Evolutionary conservation across 1,140 invertebrate genomes (phyloP).

Genomic region (Holotrichia oblita): DNA sequence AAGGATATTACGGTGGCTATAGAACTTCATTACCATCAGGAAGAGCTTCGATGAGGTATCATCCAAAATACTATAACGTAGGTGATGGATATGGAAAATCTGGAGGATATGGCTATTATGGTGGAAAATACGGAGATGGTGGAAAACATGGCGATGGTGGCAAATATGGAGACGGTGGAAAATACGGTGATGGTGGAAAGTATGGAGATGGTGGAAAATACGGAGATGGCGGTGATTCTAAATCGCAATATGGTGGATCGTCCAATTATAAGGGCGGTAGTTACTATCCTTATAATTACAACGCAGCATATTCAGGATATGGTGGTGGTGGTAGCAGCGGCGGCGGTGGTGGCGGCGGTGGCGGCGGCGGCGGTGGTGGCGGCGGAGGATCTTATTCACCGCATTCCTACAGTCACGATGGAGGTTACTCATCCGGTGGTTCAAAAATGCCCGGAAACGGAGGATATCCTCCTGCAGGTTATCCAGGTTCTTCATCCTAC

Average conservation of each 20-base stretch:
- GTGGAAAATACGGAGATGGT: neutral
- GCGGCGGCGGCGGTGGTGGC: no score
- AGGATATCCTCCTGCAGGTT: neutral
- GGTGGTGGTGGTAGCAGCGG: neutral
- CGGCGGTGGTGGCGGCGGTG: neutral
- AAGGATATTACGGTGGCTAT: slow-evolving; percentile 35
- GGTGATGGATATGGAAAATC: neutral
- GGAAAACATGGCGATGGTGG: neutral
- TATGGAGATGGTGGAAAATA: neutral
- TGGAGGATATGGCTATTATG: no score
- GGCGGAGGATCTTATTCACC: neutral
- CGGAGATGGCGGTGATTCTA: neutral
- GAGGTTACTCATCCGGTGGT: neutral
- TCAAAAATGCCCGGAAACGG: neutral
- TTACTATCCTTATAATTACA: neutral
- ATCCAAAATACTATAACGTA: neutral
- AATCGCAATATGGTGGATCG: neutral
- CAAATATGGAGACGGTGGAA: neutral
- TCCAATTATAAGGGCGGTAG: neutral
- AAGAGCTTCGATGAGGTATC: neutral
- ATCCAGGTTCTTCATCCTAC: neutral
- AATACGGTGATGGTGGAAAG: neutral
- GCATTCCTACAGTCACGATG: neutral
- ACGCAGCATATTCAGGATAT: neutral
- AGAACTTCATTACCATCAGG: neutral